phyloP scores from a whole-genome alignment of 1,140 invertebrate species.

The Papilio glaucus region DNA sequence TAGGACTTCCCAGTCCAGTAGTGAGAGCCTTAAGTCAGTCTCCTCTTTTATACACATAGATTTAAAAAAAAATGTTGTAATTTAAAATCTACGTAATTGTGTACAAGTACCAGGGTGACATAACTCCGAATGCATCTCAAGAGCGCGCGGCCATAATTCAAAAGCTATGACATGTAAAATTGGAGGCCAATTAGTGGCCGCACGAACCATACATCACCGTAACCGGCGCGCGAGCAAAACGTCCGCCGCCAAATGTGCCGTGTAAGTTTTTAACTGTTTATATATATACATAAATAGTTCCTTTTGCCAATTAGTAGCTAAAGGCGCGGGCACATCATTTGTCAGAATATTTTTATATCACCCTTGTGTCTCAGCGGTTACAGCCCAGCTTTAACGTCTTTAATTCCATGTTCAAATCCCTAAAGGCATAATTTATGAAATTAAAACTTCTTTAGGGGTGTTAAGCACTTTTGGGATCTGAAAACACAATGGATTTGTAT shows the following conservation, averaged over 20 bases:
- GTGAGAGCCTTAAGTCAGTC: too few species aligned
- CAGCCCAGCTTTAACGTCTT: background rate
- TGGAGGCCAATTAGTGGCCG: slow-evolving; percentile 47
- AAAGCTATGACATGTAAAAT: slow-evolving; percentile 44
- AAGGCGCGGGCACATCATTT: slow-evolving; percentile 20
- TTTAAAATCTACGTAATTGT: too few species aligned
- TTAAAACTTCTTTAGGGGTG: too few species aligned
- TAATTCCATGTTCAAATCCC: background rate
- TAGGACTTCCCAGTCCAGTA: too few species aligned
- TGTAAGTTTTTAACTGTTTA: slow-evolving; percentile 34
- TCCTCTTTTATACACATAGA: too few species aligned
- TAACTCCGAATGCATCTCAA: background rate
- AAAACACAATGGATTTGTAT: too few species aligned
- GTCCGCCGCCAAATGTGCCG: slow-evolving; percentile 40
- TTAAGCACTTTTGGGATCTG: too few species aligned
- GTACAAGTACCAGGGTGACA: slow-evolving; percentile 16
- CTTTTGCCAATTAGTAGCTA: background rate
- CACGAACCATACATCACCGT: slow-evolving; percentile 41
- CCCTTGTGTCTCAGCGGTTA: too few species aligned
- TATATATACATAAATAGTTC: slow-evolving; percentile 1
- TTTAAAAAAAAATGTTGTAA: too few species aligned
- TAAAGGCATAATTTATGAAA: too few species aligned
- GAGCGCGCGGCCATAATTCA: slow-evolving; percentile 38
- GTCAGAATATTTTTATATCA: slow-evolving; percentile 28
- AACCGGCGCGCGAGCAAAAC: slow-evolving; percentile 25